Percentiles rank a stretch among this genome's conserved stretches.
Evolutionary conservation across 1,140 invertebrate species (phyloP).

Genomic region (Hypothenemus hampei): DNA sequence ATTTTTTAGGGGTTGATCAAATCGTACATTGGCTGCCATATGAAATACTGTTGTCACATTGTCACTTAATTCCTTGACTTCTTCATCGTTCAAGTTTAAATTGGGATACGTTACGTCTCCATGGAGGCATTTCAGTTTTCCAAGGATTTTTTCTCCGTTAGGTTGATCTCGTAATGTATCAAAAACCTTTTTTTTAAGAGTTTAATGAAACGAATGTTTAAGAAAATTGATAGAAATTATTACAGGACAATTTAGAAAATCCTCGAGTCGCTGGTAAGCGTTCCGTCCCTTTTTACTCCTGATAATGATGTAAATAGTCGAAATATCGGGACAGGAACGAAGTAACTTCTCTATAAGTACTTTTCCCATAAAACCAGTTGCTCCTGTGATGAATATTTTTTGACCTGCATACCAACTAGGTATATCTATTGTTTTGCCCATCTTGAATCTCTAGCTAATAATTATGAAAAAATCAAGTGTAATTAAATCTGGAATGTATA

Average conservation of each 20-base stretch:
- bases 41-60: slow-evolving; percentile 71
- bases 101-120: slow-evolving; percentile 48
- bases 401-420: slow-evolving; percentile 34
- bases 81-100: slow-evolving; percentile 56
- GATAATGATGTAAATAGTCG: slow-evolving; percentile 63
- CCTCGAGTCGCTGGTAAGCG: slow-evolving; percentile 45
- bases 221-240: slow-evolving; percentile 16
- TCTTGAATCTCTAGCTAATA: too few species aligned
- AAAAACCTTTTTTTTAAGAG: slow-evolving; percentile 61
- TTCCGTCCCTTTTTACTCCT: slow-evolving; percentile 61
- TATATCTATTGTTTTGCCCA: too few species aligned
- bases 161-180: slow-evolving; percentile 60
- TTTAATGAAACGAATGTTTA: not conserved
- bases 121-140: slow-evolving; percentile 44
- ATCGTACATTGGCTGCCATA: slow-evolving; percentile 69
- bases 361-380: slow-evolving; percentile 86
- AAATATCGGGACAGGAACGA: slow-evolving; percentile 61
- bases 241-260: slow-evolving; percentile 44
- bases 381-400: slow-evolving; percentile 65
- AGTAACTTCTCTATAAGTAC: slow-evolving; percentile 74
- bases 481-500: too few species aligned
- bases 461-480: too few species aligned
- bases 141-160: slow-evolving; percentile 42
- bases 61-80: slow-evolving; percentile 51
- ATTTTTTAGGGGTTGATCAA: slow-evolving; percentile 49